Conservation (phyloP, 2,797 vertebrate species). For the Anomalospiza imberbis region DNA sequence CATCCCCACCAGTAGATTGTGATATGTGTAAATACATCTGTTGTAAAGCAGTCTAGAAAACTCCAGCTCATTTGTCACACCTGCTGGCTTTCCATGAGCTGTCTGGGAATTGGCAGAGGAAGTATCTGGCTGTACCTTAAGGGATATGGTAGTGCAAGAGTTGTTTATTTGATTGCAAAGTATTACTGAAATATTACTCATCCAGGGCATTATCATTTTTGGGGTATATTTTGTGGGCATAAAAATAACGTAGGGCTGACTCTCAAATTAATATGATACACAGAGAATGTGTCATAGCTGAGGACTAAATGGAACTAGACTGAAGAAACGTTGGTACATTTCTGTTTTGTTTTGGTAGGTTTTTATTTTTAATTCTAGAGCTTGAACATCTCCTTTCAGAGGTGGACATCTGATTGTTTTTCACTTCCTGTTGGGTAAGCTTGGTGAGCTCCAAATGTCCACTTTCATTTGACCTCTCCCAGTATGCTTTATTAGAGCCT, state of each 20-base stretch:
- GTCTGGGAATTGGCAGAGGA: neutral
- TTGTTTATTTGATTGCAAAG: conserved; percentile 2
- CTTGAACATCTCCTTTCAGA: neutral
- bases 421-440: neutral
- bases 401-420: neutral
- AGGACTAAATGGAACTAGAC: neutral
- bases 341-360: neutral
- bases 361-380: neutral
- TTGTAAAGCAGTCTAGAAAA: conserved; percentile 39
- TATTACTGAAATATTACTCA: conserved; percentile 30
- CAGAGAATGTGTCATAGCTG: neutral
- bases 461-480: neutral
- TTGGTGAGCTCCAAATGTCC: neutral
- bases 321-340: neutral
- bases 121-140: conserved; percentile 1
- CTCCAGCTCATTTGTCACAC: conserved; percentile 55
- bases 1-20: conserved; percentile 24
- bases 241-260: neutral
- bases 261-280: neutral
- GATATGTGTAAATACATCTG: conserved; percentile 71
- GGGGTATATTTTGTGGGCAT: neutral
- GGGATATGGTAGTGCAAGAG: neutral
- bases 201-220: neutral
- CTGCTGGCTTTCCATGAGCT: conserved; percentile 48
- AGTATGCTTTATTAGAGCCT: neutral